A percentile compares a stretch with the other conserved stretches of the same genome.
Evolutionary conservation across 2,888 invertebrate genomes (phyloP).

Genomic region (Napeogenes sylphis): DNA sequence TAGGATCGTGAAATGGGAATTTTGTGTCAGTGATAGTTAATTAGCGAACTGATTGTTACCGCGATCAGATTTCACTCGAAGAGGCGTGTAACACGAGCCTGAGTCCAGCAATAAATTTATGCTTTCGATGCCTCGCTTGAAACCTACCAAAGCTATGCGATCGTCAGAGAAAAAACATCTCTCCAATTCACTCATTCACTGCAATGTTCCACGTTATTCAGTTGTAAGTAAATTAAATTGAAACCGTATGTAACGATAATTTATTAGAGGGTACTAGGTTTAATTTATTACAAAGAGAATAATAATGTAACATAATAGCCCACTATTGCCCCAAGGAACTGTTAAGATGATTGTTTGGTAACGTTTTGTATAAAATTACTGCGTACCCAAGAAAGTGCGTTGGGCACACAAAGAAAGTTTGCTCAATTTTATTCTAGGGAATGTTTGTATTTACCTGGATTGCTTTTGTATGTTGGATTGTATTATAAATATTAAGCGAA

Average conservation of each 20-base stretch:
- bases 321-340: too few species aligned
- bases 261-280: too few species aligned
- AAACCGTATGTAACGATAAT: too few species aligned
- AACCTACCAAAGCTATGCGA: not conserved
- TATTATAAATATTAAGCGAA: conserved; percentile 69
- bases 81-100: conserved; percentile 39
- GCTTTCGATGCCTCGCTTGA: not conserved
- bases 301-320: not conserved
- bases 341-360: not conserved
- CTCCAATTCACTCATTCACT: too few species aligned
- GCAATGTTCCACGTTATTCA: too few species aligned
- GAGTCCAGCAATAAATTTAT: conserved; percentile 4
- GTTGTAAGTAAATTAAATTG: too few species aligned
- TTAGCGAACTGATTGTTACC: conserved; percentile 57
- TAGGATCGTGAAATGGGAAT: conserved; percentile 47
- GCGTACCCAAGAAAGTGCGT: conserved; percentile 45
- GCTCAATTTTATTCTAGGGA: conserved; percentile 11
- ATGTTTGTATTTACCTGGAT: conserved; percentile 48
- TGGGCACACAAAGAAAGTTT: conserved; percentile 2
- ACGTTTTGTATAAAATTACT: conserved; percentile 34
- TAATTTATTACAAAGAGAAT: conserved; percentile 5
- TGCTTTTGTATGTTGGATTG: conserved; percentile 52
- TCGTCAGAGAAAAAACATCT: not conserved
- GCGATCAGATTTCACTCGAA: conserved; percentile 46
- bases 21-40: conserved; percentile 52